Evolutionary conservation across 2,797 vertebrate species (phyloP).

Genomic region (Alosa sapidissima): DNA sequence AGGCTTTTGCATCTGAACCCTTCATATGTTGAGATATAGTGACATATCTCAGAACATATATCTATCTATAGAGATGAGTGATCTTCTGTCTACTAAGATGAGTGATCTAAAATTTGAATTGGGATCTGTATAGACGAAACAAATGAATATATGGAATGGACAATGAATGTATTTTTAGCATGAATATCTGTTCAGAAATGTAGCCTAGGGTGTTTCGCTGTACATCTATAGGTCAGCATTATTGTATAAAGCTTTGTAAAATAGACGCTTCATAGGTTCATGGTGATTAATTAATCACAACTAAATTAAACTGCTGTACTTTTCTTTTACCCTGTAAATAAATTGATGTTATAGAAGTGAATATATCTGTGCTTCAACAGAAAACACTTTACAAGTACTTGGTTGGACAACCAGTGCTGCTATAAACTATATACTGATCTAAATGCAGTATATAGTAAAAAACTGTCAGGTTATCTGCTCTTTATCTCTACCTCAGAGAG

Average conservation of each 20-base stretch:
- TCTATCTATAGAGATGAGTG: not conserved
- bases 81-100: not conserved
- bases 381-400: not conserved
- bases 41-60: no score
- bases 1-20: no score
- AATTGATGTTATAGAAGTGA: not conserved
- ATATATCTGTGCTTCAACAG: not conserved
- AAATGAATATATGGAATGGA: not conserved
- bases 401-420: not conserved
- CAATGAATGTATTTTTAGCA: not conserved
- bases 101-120: not conserved
- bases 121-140: not conserved
- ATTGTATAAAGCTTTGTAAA: not conserved
- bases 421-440: not conserved
- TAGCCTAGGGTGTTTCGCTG: not conserved
- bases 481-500: conserved; percentile 1
- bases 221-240: not conserved
- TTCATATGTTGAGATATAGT: no score
- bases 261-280: not conserved
- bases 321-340: not conserved
- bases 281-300: not conserved
- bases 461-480: not conserved
- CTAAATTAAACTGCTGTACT: not conserved
- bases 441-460: not conserved
- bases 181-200: not conserved